Percentiles rank a stretch among this genome's conserved stretches.
phyloP scores from a whole-genome alignment of 2,888 invertebrate genomes.

The Eilema caniola region DNA sequence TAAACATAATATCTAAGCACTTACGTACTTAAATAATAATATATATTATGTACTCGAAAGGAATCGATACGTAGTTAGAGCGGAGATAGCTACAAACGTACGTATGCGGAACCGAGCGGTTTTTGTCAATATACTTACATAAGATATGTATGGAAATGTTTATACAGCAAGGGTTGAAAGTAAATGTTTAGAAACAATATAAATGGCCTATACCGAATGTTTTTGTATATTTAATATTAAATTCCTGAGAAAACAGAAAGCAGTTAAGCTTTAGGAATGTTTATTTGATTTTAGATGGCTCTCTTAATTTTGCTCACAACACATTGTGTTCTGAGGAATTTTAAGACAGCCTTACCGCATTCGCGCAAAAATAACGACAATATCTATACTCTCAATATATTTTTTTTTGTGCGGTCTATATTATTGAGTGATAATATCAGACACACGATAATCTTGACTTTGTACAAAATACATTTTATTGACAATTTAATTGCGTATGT shows the following conservation, averaged over 20 bases:
- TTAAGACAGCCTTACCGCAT: neutral
- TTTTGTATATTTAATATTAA: constrained; percentile 44
- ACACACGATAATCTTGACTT: no score
- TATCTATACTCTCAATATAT: no score
- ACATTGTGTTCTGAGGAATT: neutral
- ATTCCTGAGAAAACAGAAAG: neutral
- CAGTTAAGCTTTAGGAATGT: neutral
- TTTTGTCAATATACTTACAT: constrained; percentile 46
- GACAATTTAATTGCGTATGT: no score
- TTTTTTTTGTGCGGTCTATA: no score
- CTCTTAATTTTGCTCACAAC: no score
- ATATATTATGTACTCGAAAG: constrained; percentile 29
- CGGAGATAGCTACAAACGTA: constrained; percentile 37
- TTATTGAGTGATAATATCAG: no score
- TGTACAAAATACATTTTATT: no score
- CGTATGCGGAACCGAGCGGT: constrained; percentile 33
- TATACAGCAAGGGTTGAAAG: constrained; percentile 37
- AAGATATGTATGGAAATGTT: constrained; percentile 45
- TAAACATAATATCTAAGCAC: constrained; percentile 25
- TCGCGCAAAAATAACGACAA: no score
- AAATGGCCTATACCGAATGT: constrained; percentile 42
- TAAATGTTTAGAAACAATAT: constrained; percentile 38
- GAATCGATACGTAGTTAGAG: constrained; percentile 36
- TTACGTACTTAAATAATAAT: constrained; percentile 27
- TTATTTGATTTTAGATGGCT: neutral